A percentile compares a stretch with the other conserved stretches of the same genome.
Evolutionary conservation across 2,797 vertebrate genomes (phyloP).

Genomic region (Enteromius unitaeniatus): DNA sequence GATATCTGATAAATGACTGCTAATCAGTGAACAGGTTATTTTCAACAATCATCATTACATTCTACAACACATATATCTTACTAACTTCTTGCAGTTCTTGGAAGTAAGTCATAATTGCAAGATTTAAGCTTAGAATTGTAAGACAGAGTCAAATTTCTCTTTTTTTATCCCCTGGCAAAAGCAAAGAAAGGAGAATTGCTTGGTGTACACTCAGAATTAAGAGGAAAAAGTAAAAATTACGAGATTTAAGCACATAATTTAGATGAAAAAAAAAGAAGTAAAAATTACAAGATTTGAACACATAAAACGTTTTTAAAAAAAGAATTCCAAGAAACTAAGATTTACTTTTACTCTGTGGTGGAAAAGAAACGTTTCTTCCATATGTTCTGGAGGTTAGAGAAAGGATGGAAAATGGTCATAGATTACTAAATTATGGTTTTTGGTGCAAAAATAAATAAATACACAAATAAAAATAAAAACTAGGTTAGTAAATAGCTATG

Average conservation of each 20-base stretch:
- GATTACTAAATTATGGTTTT: not conserved
- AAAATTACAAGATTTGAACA: not conserved
- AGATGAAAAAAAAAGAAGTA: not conserved
- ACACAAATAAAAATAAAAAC: not conserved
- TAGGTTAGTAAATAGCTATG: not conserved
- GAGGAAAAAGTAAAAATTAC: not conserved
- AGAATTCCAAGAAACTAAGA: no score
- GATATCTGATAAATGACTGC: not conserved
- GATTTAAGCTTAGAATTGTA: not conserved
- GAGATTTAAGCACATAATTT: not conserved
- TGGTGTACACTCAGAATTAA: not conserved
- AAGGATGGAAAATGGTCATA: not conserved
- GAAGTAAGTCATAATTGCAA: not conserved
- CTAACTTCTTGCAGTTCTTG: not conserved
- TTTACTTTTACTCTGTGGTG: not conserved
- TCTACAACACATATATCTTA: not conserved
- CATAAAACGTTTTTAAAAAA: no score
- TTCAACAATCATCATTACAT: not conserved
- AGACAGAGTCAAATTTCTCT: no score
- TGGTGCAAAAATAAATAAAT: not conserved
- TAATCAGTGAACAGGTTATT: not conserved
- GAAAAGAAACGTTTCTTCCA: not conserved
- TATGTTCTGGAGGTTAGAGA: not conserved
- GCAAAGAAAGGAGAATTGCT: not conserved
- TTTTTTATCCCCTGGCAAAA: no score